Evolutionary conservation across 2,797 vertebrate genomes (phyloP), one percentile per base, ranked within the genome.

Genomic region (Lepus oiostolus): DNA sequence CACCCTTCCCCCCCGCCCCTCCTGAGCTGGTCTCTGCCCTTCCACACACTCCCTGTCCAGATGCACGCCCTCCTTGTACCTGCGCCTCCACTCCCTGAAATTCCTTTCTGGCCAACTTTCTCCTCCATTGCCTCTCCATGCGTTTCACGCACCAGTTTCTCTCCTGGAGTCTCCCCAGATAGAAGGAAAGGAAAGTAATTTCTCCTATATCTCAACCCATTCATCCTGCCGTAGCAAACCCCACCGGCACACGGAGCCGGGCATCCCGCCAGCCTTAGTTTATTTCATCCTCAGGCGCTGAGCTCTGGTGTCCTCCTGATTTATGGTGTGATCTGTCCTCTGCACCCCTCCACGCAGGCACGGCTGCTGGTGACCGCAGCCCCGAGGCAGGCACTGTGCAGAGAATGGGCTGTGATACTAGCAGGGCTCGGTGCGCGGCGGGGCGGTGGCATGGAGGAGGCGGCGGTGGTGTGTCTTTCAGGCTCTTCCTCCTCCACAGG

Each of bases 241-340:
- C 90, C 77, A 67, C 50, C 14, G 3, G 72, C n/a, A 50, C 21
- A 7, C 4, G 0, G 3, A 8, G 11, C 85, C 47, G 76, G 95
- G 81, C 76, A 19, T 63, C 21, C n/a, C 3, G 67, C 96, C 86
- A 76, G 71, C 22, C 19, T 32, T 21, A 10, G 83, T 91, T 94
- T 88, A 80, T 77, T 95, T 94, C 76, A 54, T 47, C 63, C 82
- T 75, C 30, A 42, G 62, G 60, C 0, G 16, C 77, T 82, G 85
- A 76, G 91, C 74, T n/a, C 93, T 60, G 82, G n/a, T 65, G 67
- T 95, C 91, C 38, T 82, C 77, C 67, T 89, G 91, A 77, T 93
- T 91, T 87, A 79, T 91, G 90, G 63, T 91, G 93, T 52, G 89
- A 87, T 76, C 82, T 70, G 32, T 87, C 90, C 86, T 67, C 63